Evolutionary conservation across 2,888 invertebrate genomes (phyloP), one percentile per base, ranked within the genome.

Genomic region (Cephus runcator): DNA sequence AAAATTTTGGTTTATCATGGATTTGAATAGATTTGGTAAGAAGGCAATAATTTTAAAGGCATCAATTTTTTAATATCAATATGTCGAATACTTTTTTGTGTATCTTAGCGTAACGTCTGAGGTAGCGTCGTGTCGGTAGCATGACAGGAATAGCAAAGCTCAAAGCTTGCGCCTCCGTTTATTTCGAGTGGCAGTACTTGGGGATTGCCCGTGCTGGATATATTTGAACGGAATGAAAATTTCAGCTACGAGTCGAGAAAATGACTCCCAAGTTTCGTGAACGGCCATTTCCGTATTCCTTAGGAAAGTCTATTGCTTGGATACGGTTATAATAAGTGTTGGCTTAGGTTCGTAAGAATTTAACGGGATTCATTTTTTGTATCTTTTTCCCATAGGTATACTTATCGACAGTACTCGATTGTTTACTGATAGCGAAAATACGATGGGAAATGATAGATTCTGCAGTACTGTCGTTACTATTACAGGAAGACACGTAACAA

Each of bases 121-220:
- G 31, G n/a, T 71, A 34, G 12, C 71, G 0, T 71, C 31, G 71
- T 12, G 6, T 71, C 71, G 2, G 4, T 71, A 30, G 71, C 71
- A 31, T 23, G 71, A 71, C 71, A 71, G 23, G 33, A 71, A 71
- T 71, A 71, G 71, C 71, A 23, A 71, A 71, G 71, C 71, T 71
- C 71, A 31, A 71, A 71, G 71, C 71, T 71, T 34, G 12, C 31
- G 12, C 12, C 71, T 31, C 12, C 71, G 71, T 71, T 71, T 71
- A 71, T 71, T 71, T 71, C 71, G 71, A 71, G 71, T 56, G 23
- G 23, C 6, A 56, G 56, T 56, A 56, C 56, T 56, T 23, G 56
- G 56, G 56, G 56, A 56, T 23, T 56, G 56, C 56, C 23, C 6
- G 23, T 56, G 56, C 56, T 23, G 23, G 15, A 56, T 56, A 56